phyloP scores from a whole-genome alignment of 2,113 vertebrate genomes.

The Callipepla californica region DNA sequence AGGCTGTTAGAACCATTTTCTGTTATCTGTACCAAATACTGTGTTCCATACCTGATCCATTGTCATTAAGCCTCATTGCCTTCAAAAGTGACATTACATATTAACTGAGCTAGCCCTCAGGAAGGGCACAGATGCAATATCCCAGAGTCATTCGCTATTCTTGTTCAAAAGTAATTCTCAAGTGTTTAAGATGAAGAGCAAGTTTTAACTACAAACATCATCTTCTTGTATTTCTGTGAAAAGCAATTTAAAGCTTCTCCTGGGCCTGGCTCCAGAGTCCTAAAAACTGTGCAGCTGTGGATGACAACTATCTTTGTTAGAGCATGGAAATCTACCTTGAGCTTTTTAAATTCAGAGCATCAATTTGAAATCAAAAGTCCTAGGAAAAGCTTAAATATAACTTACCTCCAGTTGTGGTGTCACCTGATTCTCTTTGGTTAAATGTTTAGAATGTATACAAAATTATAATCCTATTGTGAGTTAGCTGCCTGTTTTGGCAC shows the following conservation, averaged over 20 bases:
- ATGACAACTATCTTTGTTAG: not conserved
- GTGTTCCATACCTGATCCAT: not conserved
- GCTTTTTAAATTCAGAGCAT: not conserved
- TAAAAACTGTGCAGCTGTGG: not conserved
- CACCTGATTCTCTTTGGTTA: not conserved
- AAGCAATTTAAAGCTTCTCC: not conserved
- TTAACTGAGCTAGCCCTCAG: not conserved
- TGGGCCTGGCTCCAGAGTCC: not conserved
- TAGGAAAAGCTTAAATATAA: not conserved
- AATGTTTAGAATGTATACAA: not conserved
- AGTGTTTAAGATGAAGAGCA: not conserved
- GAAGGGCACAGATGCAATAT: not conserved
- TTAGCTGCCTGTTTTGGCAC: not conserved
- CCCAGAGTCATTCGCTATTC: not conserved
- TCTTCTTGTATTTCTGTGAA: not conserved
- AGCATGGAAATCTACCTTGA: not conserved
- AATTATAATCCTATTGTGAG: not conserved
- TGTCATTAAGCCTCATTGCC: not conserved
- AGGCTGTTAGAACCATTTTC: not conserved
- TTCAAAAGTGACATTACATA: not conserved
- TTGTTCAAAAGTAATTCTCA: not conserved
- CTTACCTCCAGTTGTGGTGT: not conserved
- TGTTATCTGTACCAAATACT: not conserved
- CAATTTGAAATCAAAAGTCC: not conserved
- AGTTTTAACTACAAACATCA: not conserved